phyloP scores from a whole-genome alignment of 1,140 invertebrate species.

The Apis laboriosa region DNA sequence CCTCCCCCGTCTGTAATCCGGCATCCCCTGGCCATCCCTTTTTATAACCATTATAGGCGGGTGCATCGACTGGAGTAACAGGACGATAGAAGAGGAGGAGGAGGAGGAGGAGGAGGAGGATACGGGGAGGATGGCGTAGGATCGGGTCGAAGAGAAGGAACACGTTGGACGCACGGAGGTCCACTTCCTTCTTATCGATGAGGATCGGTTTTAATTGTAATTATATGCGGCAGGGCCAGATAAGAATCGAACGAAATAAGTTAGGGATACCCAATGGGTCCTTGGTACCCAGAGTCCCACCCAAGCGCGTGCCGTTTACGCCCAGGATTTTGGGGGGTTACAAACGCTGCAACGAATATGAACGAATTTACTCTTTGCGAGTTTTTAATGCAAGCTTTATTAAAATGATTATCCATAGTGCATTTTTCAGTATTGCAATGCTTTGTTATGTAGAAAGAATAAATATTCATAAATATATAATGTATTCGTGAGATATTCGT shows the following conservation, averaged over 20 bases:
- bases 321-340: slow-evolving; percentile 68
- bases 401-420: background rate
- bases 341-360: slow-evolving; percentile 48
- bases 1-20: slow-evolving; percentile 67
- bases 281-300: slow-evolving; percentile 65
- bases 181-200: slow-evolving; percentile 69
- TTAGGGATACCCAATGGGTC: slow-evolving; percentile 53
- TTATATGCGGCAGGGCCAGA: slow-evolving; percentile 77
- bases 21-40: slow-evolving; percentile 50
- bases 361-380: slow-evolving; percentile 9
- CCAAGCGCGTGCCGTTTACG: slow-evolving; percentile 80
- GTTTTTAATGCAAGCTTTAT: background rate
- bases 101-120: background rate
- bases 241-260: slow-evolving; percentile 73
- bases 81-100: slow-evolving; percentile 46
- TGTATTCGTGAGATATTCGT: no score
- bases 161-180: slow-evolving; percentile 44
- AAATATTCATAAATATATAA: no score
- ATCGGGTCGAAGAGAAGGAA: slow-evolving; percentile 6
- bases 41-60: slow-evolving; percentile 74
- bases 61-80: slow-evolving; percentile 52
- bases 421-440: no score
- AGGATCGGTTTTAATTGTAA: slow-evolving; percentile 81
- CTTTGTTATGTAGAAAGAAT: no score
- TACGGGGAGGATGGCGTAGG: background rate